Evolutionary conservation across 37 sponge, comb jelly and placozoan species (phyloP), one percentile per base, ranked within the genome.

Genomic region (Theonella swinhoei): DNA sequence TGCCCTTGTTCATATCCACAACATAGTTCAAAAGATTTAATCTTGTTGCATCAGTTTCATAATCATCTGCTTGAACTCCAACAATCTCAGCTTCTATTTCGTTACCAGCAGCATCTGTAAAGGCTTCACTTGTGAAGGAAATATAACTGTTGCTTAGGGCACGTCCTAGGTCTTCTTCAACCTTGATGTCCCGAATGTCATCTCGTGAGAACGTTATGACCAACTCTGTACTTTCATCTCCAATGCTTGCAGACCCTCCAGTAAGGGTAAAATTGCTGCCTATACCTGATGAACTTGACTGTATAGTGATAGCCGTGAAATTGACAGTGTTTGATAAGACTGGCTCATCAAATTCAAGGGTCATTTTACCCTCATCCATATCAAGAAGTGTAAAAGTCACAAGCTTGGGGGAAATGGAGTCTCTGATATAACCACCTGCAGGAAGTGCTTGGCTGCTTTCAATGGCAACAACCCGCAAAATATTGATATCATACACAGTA

Each of bases 21-120:
- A 68, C 61, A 43, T 72, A 95, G 22, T 26, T 61, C 22, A 64
- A 30, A 42, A 95, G 72, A 11, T 62, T 43, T 74, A 93, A 90
- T 11, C 80, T 42, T 1, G 89, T 92, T 0, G n/a, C 29, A 47
- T 91, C 95, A 7, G 41, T 5, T n/a, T 43, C 81, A 47, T 85
- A 95, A 4, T 34, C 26, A 3, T 1, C 40, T 17, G 75, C 87
- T 9, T 28, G 80, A 5, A 58, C 1, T 25, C 80, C 88, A 5
- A 35, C 42, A 37, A 29, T 59, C 1, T 78, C 33, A 31, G 87
- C 64, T 31, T 65, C 61, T 30, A 95, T 62, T 41, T 58, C 63
- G 42, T 88, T 88, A 39, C 90, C 93, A 75, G 92, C 94, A 39
- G 94, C 71, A 74, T 96, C 97, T 31, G 33, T 66, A 68, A 96